A percentile compares a stretch with the other conserved stretches of the same genome.
Evolutionary conservation across 2,113 vertebrate genomes (phyloP).

Genomic region (Xenus cinereus): DNA sequence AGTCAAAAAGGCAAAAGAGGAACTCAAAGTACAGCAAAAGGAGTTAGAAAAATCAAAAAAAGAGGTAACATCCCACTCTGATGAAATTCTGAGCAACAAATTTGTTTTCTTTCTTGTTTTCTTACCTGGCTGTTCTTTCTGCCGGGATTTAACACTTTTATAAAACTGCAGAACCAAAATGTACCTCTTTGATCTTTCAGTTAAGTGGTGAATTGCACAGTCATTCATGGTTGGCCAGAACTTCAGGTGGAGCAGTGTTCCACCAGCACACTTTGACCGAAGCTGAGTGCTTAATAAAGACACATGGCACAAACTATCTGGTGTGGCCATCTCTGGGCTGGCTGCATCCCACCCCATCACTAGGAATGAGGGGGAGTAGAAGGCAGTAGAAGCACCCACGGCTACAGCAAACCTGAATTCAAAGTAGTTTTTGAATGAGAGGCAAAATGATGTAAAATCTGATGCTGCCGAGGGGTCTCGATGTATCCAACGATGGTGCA

Average conservation of each 20-base stretch:
- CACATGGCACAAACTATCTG: background rate
- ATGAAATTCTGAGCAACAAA: background rate
- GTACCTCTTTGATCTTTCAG: background rate
- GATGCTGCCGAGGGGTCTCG: background rate
- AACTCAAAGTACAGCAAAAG: constrained; percentile 45
- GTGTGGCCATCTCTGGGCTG: background rate
- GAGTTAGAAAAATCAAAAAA: constrained; percentile 59
- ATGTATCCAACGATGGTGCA: background rate
- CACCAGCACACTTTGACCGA: background rate
- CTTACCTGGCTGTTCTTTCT: background rate
- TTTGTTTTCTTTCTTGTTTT: background rate
- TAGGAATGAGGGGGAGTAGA: background rate
- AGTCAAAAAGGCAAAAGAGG: constrained; percentile 46
- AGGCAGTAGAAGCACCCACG: background rate
- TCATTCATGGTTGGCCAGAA: background rate
- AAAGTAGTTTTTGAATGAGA: background rate
- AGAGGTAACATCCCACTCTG: constrained; percentile 58
- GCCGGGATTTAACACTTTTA: background rate
- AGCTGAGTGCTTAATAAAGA: background rate
- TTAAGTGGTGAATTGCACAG: background rate
- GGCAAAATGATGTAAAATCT: background rate
- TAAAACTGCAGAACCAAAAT: background rate
- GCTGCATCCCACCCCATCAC: background rate
- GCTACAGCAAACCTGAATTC: background rate
- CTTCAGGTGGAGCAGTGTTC: background rate